Evolutionary conservation across 2,888 invertebrate species (phyloP).

Genomic region (Microctonus aethiopoides): DNA sequence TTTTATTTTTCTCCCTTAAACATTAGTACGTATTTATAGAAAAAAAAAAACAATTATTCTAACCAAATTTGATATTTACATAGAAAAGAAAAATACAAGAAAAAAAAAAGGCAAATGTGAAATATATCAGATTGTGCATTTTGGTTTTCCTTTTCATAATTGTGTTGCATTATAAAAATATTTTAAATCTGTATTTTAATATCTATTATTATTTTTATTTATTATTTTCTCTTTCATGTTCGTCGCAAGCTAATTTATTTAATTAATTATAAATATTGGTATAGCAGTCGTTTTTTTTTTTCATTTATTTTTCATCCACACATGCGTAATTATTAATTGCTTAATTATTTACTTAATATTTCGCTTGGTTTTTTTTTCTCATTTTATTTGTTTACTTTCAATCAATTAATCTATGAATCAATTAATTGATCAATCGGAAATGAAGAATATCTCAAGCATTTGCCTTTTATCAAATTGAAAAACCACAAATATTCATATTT

Average conservation of each 20-base stretch:
- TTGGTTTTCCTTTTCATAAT: conserved; percentile 29
- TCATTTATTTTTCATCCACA: conserved; percentile 47
- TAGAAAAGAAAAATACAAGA: conserved; percentile 40
- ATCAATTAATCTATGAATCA: neutral
- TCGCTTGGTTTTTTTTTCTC: too few relatives aligned
- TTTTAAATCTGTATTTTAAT: neutral
- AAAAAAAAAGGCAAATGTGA: conserved; percentile 64
- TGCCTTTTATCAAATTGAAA: conserved; percentile 50
- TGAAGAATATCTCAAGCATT: conserved; percentile 51
- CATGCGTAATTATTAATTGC: conserved; percentile 32
- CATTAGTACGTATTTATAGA: conserved; percentile 54
- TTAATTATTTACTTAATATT: conserved; percentile 1
- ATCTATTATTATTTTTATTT: neutral
- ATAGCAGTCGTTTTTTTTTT: conserved; percentile 51
- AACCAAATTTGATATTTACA: conserved; percentile 66
- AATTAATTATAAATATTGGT: conserved; percentile 55
- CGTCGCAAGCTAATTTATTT: conserved; percentile 50
- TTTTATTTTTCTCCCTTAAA: conserved; percentile 33
- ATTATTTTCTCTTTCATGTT: conserved; percentile 32
- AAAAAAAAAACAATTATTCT: conserved; percentile 61
- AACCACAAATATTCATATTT: conserved; percentile 35
- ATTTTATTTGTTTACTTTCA: conserved; percentile 9
- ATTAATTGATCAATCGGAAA: too few relatives aligned
- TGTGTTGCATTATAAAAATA: neutral
- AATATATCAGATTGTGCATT: conserved; percentile 60